Conservation (phyloP, 1,140 invertebrate genomes). For the Camponotus pennsylvanicus region DNA sequence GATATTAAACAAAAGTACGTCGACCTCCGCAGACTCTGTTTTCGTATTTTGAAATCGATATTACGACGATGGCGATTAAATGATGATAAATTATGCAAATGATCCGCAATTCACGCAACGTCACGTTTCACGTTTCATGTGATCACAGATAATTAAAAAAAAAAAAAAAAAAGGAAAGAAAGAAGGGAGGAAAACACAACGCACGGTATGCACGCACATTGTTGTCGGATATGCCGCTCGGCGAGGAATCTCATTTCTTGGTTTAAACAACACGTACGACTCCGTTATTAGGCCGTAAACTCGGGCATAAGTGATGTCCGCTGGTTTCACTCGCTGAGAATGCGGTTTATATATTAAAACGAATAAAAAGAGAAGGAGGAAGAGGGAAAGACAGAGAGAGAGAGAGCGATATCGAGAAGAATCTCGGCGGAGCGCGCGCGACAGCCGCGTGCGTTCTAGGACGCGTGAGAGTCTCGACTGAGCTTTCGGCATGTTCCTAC, state of each 20-base stretch:
- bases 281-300: background rate
- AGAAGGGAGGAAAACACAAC: slow-evolving; percentile 1
- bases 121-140: background rate
- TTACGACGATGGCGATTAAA: slow-evolving; percentile 6
- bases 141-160: background rate
- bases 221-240: slow-evolving; percentile 27
- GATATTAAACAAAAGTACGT: slow-evolving; percentile 48
- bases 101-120: no score
- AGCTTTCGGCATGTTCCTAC: slow-evolving; percentile 74
- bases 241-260: slow-evolving; percentile 4
- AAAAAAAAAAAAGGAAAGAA: background rate
- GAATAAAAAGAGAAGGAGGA: background rate
- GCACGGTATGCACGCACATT: slow-evolving; percentile 43
- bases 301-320: slow-evolving; percentile 28
- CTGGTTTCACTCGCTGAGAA: slow-evolving; percentile 5
- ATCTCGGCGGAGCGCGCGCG: slow-evolving; percentile 59
- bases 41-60: slow-evolving; percentile 39
- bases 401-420: slow-evolving; percentile 16
- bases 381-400: background rate
- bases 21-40: slow-evolving; percentile 40
- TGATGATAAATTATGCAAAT: background rate
- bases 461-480: slow-evolving; percentile 79
- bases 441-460: slow-evolving; percentile 72
- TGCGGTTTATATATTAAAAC: background rate
- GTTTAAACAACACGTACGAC: slow-evolving; percentile 39